phyloP scores from a whole-genome alignment of 2,797 vertebrate genomes.

The Acrossocheilus wenchowensis region DNA sequence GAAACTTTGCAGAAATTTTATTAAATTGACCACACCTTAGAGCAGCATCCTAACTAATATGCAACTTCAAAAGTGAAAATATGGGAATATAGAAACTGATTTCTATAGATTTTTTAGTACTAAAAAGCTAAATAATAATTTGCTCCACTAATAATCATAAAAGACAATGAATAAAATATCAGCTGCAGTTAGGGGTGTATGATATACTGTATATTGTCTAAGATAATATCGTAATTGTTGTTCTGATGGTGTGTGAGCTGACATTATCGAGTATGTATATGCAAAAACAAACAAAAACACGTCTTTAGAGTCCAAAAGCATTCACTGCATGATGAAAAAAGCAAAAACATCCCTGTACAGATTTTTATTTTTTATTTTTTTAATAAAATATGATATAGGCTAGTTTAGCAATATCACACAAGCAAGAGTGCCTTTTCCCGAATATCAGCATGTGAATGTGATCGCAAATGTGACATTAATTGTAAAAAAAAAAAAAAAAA shows the following conservation, averaged over 20 bases:
- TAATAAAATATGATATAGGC: neutral
- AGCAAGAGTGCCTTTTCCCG: neutral
- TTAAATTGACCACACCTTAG: neutral
- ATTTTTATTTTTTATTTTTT: no score
- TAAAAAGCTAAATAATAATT: neutral
- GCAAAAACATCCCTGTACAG: no score
- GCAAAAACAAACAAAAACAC: neutral
- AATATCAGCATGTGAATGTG: neutral
- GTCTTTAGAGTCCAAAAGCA: neutral
- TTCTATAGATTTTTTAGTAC: neutral
- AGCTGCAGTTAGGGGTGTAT: neutral
- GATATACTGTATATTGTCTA: neutral
- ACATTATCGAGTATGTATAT: no score
- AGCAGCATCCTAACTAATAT: neutral
- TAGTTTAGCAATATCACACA: neutral
- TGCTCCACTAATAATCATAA: neutral
- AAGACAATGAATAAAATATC: neutral
- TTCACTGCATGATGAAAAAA: neutral
- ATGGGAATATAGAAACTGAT: neutral
- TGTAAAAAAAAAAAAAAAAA: neutral
- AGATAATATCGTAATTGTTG: neutral
- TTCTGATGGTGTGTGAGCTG: neutral
- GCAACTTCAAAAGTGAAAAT: neutral
- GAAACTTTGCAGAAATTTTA: neutral
- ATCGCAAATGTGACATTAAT: neutral